Conservation (phyloP, 2,888 invertebrate genomes). For the Chymomyza fuscimana region DNA sequence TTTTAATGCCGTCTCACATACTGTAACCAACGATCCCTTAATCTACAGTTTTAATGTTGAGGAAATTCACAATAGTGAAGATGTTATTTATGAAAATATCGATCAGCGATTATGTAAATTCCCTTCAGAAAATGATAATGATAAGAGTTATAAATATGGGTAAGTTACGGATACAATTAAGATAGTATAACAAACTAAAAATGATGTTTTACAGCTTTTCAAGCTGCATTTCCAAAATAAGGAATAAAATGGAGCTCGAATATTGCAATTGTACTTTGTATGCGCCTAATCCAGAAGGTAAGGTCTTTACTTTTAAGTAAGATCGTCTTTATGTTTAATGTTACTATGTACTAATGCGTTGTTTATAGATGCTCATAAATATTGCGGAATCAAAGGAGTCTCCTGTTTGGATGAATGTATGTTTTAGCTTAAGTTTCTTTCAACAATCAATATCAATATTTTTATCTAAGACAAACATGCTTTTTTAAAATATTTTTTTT, state of each 20-base stretch:
- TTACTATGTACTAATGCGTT: background rate
- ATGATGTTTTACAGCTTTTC: slow-evolving; percentile 57
- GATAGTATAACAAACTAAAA: background rate
- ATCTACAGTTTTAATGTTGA: slow-evolving; percentile 60
- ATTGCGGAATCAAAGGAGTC: slow-evolving; percentile 40
- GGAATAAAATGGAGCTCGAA: slow-evolving; percentile 61
- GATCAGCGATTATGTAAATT: slow-evolving; percentile 69
- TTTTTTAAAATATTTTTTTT: background rate
- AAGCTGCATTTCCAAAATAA: slow-evolving; percentile 65
- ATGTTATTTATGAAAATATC: slow-evolving; percentile 59
- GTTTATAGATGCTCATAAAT: slow-evolving; percentile 7
- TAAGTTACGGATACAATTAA: slow-evolving; percentile 3
- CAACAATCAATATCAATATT: no score
- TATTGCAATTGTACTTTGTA: slow-evolving; percentile 72
- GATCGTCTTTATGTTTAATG: background rate
- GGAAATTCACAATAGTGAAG: slow-evolving; percentile 64
- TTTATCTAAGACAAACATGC: background rate
- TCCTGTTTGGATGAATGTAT: slow-evolving; percentile 43
- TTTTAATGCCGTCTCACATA: slow-evolving; percentile 61
- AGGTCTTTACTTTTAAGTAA: slow-evolving; percentile 8
- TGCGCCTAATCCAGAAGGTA: slow-evolving; percentile 57
- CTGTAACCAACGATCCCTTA: slow-evolving; percentile 45
- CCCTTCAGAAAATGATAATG: slow-evolving; percentile 56
- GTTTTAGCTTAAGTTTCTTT: background rate
- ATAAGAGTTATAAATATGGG: slow-evolving; percentile 41